Evolutionary conservation across 2,113 vertebrate genomes (phyloP).

Genomic region (Oreochromis niloticus): DNA sequence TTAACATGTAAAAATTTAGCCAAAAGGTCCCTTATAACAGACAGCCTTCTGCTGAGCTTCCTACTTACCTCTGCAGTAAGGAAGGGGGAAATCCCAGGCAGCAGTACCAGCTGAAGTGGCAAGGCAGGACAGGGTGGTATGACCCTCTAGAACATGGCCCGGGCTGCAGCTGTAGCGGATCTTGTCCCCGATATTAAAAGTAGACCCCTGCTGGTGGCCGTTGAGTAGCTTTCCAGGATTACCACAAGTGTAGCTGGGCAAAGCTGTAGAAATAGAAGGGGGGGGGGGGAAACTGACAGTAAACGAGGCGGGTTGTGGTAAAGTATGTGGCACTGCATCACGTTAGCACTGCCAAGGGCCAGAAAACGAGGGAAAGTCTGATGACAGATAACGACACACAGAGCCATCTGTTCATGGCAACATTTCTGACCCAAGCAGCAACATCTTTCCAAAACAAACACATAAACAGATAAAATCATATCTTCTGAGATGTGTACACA

Average conservation of each 20-base stretch:
- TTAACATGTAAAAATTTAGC: background rate
- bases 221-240: conserved; percentile 91
- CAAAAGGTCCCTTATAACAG: background rate
- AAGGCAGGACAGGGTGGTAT: conserved; percentile 90
- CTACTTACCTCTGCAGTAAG: conserved; percentile 89
- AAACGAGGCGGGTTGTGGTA: background rate
- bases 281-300: background rate
- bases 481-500: background rate
- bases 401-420: background rate
- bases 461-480: background rate
- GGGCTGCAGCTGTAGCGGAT: conserved; percentile 94
- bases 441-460: background rate
- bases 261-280: conserved; percentile 69
- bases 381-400: background rate
- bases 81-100: conserved; percentile 96
- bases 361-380: background rate
- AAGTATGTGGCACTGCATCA: background rate
- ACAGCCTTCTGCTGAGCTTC: background rate
- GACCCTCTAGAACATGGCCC: conserved; percentile 91
- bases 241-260: conserved; percentile 94
- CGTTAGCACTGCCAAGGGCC: background rate
- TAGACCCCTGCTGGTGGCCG: conserved; percentile 88
- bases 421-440: background rate
- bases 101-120: conserved; percentile 80
- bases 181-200: conserved; percentile 93